A percentile compares a stretch with the other conserved stretches of the same genome.
Evolutionary conservation across 2,888 invertebrate genomes (phyloP).

Genomic region (Scotopteryx bipunctaria): DNA sequence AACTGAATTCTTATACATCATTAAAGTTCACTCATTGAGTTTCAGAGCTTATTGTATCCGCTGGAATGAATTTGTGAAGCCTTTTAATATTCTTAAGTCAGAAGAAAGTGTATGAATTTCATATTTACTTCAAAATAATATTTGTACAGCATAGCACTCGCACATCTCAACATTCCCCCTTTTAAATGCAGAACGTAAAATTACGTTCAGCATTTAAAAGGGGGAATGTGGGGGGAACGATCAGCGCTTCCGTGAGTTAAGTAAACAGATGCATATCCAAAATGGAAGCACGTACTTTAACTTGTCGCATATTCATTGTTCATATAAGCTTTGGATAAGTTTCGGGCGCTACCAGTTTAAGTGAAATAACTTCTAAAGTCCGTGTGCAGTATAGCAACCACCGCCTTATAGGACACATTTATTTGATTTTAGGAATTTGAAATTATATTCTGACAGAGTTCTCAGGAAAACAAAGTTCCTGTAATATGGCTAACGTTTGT

Average conservation of each 20-base stretch:
- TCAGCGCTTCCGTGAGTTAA: slow-evolving; percentile 4
- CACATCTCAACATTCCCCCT: not conserved
- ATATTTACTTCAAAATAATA: not conserved
- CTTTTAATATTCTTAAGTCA: not conserved
- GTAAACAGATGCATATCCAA: slow-evolving; percentile 27
- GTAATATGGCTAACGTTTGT: not conserved
- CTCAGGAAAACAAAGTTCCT: not conserved
- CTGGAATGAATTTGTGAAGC: not conserved
- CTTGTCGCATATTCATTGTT: slow-evolving; percentile 13
- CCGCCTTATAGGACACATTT: no score
- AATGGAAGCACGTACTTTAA: slow-evolving; percentile 23
- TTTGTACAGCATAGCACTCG: not conserved
- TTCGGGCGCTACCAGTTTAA: no score
- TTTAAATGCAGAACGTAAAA: slow-evolving; percentile 18
- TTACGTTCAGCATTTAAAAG: no score
- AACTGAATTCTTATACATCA: no score
- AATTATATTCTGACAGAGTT: no score
- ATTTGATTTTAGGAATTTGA: no score
- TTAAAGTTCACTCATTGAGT: no score
- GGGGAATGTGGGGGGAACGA: no score
- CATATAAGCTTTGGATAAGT: slow-evolving; percentile 1
- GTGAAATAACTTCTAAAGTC: no score
- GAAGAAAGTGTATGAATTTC: no score
- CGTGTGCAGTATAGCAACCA: no score
- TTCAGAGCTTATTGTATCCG: not conserved